Percentiles rank a stretch among this genome's conserved stretches.
These are phyloP conservation scores for Drosophila subquinaria DNA, from an alignment of 2,888 invertebrate species.

Conservation along the genomic window DNA sequence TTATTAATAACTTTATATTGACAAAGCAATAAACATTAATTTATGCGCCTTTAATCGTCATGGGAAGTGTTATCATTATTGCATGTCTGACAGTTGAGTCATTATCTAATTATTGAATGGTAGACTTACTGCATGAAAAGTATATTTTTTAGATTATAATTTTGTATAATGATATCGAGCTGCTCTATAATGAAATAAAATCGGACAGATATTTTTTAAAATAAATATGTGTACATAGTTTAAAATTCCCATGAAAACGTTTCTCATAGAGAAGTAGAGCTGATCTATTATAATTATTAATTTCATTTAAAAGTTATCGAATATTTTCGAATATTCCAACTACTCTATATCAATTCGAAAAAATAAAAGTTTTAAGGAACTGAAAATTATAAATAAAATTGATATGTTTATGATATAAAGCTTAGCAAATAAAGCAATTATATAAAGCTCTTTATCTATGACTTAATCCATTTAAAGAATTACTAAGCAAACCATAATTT, in stretches of 20 bases:
- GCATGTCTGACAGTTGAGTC: neutral
- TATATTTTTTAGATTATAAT: neutral
- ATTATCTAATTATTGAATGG: conserved; percentile 8
- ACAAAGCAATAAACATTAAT: neutral
- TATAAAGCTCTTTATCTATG: neutral
- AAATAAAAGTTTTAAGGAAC: neutral
- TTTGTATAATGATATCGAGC: neutral
- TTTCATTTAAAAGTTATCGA: neutral
- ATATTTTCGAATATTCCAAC: neutral
- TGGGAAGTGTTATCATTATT: neutral
- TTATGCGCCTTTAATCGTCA: neutral
- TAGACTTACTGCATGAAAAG: neutral
- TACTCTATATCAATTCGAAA: neutral
- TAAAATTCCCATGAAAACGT: neutral
- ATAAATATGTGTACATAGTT: neutral
- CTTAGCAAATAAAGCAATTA: neutral
- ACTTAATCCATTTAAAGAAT: neutral
- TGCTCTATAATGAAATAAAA: neutral
- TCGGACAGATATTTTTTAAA: neutral
- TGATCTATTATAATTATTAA: neutral
- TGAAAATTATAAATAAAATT: neutral
- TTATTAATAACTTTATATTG: conserved; percentile 2
- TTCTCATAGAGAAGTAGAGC: neutral
- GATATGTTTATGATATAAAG: neutral
- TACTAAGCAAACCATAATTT: neutral